phyloP scores from a whole-genome alignment of 2,113 vertebrate species.

The Prunella himalayana region DNA sequence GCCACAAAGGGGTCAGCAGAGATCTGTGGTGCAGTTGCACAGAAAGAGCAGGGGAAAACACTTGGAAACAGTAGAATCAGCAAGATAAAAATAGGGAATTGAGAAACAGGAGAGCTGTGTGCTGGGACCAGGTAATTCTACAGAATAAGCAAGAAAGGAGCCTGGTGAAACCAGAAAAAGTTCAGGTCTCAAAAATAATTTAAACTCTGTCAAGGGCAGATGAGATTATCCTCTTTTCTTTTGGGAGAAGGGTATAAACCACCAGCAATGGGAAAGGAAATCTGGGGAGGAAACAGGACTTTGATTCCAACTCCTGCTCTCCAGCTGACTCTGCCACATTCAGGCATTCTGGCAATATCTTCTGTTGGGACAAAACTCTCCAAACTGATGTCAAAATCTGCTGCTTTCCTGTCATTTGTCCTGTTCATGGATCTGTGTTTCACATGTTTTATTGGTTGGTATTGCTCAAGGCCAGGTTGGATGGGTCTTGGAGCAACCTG shows the following conservation, averaged over 20 bases:
- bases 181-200: neutral
- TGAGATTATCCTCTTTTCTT: neutral
- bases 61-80: neutral
- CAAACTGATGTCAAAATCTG: neutral
- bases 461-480: neutral
- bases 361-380: neutral
- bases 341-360: neutral
- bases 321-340: neutral
- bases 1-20: neutral
- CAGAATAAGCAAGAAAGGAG: neutral
- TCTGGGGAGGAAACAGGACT: neutral
- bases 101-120: neutral
- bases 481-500: neutral
- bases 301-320: neutral
- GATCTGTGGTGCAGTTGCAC: neutral
- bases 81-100: neutral
- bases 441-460: rapidly evolving
- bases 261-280: neutral
- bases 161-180: neutral
- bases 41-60: neutral
- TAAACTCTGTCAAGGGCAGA: neutral
- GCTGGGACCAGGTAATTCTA: neutral
- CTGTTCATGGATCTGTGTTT: neutral
- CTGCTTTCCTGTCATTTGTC: neutral
- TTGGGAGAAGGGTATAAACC: neutral